A percentile compares a stretch with the other conserved stretches of the same genome.
These are phyloP conservation scores for Chymomyza costata DNA, from an alignment of 1,140 invertebrate genomes.

Conservation along the genomic window DNA sequence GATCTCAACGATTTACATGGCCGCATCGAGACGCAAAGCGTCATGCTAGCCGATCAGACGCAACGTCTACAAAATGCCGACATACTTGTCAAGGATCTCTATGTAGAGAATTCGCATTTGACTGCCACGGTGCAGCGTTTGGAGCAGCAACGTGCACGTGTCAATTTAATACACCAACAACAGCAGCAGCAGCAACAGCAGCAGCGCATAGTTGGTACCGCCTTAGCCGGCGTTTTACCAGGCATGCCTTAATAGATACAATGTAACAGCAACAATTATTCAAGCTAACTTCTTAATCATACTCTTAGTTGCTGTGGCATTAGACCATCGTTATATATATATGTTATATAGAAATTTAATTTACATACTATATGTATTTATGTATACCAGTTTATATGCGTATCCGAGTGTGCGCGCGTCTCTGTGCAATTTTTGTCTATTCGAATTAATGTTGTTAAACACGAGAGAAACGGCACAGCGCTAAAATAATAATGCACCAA, in stretches of 20 bases:
- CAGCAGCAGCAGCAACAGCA: slow-evolving; percentile 38
- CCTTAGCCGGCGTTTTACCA: slow-evolving; percentile 39
- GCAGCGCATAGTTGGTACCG: slow-evolving; percentile 36
- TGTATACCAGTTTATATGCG: slow-evolving; percentile 6
- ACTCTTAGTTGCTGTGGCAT: too few species aligned
- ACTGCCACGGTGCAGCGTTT: slow-evolving; percentile 80
- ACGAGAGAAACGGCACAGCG: slow-evolving; percentile 23
- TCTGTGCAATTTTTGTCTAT: slow-evolving; percentile 18
- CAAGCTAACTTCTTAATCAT: slow-evolving; percentile 7
- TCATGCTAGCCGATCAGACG: slow-evolving; percentile 81
- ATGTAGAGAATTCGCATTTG: slow-evolving; percentile 87
- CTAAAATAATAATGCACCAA: slow-evolving; percentile 28
- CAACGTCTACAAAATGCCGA: slow-evolving; percentile 83
- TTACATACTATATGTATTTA: slow-evolving; percentile 21
- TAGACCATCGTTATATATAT: not conserved
- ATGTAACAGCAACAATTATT: slow-evolving; percentile 11
- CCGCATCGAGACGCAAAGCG: slow-evolving; percentile 78
- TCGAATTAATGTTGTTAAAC: slow-evolving; percentile 27
- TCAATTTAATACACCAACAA: slow-evolving; percentile 68
- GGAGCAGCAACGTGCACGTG: slow-evolving; percentile 77
- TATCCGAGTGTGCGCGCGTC: slow-evolving; percentile 1
- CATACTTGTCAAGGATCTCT: slow-evolving; percentile 85
- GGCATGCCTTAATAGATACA: slow-evolving; percentile 64
- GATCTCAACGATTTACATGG: slow-evolving; percentile 79
- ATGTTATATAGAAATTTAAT: slow-evolving; percentile 20